These are phyloP conservation scores for Sus cebifrons DNA, from an alignment of 2,797 vertebrate genomes.

Conservation along the genomic window DNA sequence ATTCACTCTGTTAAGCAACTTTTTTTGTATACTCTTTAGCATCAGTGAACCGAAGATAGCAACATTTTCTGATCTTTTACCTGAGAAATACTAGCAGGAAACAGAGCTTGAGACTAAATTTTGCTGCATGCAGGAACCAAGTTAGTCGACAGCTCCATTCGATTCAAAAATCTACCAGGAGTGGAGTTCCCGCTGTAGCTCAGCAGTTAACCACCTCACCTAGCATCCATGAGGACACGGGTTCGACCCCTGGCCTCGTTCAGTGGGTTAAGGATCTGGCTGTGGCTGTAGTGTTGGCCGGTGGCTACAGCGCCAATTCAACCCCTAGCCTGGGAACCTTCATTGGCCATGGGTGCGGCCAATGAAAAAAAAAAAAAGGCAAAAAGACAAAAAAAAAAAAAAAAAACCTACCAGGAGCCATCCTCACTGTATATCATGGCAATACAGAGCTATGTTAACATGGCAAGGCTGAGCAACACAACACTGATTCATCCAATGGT, in stretches of 20 bases:
- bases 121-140: not conserved
- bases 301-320: too few species aligned
- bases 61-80: not conserved
- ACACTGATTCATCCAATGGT: not conserved
- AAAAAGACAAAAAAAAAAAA: too few species aligned
- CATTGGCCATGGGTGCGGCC: too few species aligned
- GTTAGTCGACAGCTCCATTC: not conserved
- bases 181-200: too few species aligned
- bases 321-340: too few species aligned
- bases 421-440: not conserved
- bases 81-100: not conserved
- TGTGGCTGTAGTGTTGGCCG: too few species aligned
- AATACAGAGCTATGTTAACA: not conserved
- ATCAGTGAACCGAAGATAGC: not conserved
- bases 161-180: not conserved
- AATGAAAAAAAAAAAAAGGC: too few species aligned
- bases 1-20: slow-evolving; percentile 21
- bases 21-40: not conserved
- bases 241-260: too few species aligned
- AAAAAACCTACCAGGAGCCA: not conserved
- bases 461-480: not conserved
- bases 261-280: too few species aligned
- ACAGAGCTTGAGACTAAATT: not conserved
- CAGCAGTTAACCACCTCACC: too few species aligned
- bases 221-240: too few species aligned